phyloP scores from a whole-genome alignment of 2,113 vertebrate genomes.

The Campylomormyrus numenius region DNA sequence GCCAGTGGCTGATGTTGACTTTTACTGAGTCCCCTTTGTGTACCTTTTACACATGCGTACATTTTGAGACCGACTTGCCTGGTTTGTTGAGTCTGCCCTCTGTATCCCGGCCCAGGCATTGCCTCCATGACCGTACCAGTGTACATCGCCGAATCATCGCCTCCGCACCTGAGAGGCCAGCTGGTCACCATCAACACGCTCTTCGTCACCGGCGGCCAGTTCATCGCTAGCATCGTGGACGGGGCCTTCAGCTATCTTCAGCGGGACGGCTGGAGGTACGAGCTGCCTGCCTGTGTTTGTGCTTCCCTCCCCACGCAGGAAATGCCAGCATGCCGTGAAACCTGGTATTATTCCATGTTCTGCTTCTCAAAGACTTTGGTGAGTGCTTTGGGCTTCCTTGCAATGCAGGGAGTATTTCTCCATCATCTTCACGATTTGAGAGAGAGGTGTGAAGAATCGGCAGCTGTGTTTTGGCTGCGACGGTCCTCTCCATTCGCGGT shows the following conservation, averaged over 20 bases:
- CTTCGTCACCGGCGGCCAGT: conserved; percentile 97
- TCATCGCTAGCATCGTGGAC: conserved; percentile 83
- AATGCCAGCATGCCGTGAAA: background rate
- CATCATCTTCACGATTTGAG: background rate
- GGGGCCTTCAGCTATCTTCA: conserved; percentile 87
- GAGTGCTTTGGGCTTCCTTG: background rate
- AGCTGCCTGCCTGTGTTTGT: background rate
- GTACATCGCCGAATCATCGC: conserved; percentile 92
- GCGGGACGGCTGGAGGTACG: conserved; percentile 83
- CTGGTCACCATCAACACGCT: conserved; percentile 89
- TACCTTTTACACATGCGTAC: background rate
- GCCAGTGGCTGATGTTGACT: background rate
- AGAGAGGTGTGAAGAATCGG: background rate
- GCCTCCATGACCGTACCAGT: conserved; percentile 96
- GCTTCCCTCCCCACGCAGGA: background rate
- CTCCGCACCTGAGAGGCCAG: conserved; percentile 79
- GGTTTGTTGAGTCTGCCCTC: background rate
- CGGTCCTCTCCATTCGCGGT: no score
- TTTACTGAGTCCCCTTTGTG: background rate
- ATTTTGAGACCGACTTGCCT: background rate
- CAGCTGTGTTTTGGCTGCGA: background rate
- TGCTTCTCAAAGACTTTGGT: background rate
- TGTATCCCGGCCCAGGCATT: conserved; percentile 61
- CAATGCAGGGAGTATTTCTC: no score
- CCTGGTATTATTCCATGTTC: background rate